phyloP scores from a whole-genome alignment of 2,888 invertebrate species.

The Chrysolina haemoptera region DNA sequence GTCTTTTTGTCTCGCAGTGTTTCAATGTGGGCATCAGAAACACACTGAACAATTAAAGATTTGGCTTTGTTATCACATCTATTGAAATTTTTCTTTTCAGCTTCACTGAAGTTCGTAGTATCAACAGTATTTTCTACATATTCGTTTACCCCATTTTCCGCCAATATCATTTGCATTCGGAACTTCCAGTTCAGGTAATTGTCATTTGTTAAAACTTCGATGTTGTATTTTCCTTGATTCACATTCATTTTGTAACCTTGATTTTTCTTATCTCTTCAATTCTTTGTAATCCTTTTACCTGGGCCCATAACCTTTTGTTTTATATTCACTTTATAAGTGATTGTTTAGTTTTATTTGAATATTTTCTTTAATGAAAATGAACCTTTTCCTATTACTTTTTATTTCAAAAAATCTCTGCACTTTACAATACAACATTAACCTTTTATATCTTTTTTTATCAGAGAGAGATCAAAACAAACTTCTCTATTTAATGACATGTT shows the following conservation, averaged over 20 bases:
- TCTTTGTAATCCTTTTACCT: neutral
- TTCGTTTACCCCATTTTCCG: neutral
- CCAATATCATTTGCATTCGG: slow-evolving; percentile 20
- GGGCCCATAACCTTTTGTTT: slow-evolving; percentile 11
- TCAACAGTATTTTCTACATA: neutral
- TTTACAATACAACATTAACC: too few relatives aligned
- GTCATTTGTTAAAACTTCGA: neutral
- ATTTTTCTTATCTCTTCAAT: too few relatives aligned
- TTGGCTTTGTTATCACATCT: slow-evolving; percentile 12
- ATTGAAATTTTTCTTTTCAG: neutral
- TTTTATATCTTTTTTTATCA: too few relatives aligned
- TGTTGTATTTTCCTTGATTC: slow-evolving; percentile 12
- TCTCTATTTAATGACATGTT: too few relatives aligned
- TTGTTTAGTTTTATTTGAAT: too few relatives aligned
- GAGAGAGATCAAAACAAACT: too few relatives aligned
- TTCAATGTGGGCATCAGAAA: neutral
- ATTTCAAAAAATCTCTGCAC: too few relatives aligned
- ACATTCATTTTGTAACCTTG: neutral
- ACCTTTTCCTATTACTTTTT: too few relatives aligned
- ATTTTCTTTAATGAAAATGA: too few relatives aligned
- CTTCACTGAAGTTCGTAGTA: neutral
- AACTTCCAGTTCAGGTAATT: slow-evolving; percentile 10
- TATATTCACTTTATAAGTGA: too few relatives aligned
- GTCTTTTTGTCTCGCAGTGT: slow-evolving; percentile 22
- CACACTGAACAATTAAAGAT: slow-evolving; percentile 17